These are phyloP conservation scores for Poliocrania exsul DNA, from an alignment of 2,797 vertebrate species.

Conservation along the genomic window DNA sequence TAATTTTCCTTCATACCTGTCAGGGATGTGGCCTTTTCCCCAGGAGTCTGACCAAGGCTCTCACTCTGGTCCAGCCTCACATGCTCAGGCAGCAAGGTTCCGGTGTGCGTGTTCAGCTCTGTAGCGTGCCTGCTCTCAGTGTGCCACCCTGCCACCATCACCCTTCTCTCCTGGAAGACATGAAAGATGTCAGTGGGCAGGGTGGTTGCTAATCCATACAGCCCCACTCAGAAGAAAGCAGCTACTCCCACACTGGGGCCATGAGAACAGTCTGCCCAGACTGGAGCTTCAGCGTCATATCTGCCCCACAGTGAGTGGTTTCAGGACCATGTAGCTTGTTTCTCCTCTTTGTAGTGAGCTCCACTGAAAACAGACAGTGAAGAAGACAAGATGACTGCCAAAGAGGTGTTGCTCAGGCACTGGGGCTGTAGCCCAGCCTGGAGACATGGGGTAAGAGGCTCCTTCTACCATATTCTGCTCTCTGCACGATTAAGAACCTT, in stretches of 20 bases:
- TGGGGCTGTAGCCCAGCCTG: background rate
- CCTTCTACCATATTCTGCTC: background rate
- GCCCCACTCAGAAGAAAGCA: background rate
- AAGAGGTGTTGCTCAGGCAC: background rate
- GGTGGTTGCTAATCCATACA: background rate
- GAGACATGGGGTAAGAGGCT: rapidly evolving
- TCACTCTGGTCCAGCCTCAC: background rate
- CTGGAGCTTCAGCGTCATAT: background rate
- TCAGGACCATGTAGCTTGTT: background rate
- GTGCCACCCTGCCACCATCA: background rate
- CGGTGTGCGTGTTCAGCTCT: rapidly evolving
- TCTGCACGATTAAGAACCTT: background rate
- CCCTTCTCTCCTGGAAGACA: background rate
- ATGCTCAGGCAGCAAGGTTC: background rate
- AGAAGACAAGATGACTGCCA: background rate
- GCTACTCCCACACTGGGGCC: background rate
- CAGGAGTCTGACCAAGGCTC: background rate
- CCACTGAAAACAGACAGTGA: background rate
- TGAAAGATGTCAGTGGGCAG: background rate
- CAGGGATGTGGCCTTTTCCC: background rate
- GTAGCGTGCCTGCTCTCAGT: rapidly evolving
- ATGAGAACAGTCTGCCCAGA: background rate
- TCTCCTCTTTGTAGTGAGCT: background rate
- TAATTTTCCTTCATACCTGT: background rate
- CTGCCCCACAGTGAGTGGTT: background rate